These are phyloP conservation scores for Clytia hemisphaerica DNA, from an alignment of 30 jellyfish, hydroid and myxozoan species.

Conservation along the genomic window DNA sequence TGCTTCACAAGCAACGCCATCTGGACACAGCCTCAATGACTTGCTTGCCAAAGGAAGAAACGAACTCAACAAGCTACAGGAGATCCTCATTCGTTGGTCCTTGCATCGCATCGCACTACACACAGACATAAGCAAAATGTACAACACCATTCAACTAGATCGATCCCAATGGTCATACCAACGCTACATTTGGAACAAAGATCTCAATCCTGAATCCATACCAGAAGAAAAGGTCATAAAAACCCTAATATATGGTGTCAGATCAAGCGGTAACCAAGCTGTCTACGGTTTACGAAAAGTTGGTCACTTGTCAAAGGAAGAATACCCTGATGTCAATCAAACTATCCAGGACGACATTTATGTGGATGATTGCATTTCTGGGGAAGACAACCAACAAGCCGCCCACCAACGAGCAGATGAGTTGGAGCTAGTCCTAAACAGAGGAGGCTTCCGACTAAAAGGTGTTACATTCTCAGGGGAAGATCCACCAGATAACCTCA, in stretches of 20 bases:
- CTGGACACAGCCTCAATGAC: too few relatives aligned
- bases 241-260: slow-evolving; percentile 1
- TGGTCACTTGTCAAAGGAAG: neutral
- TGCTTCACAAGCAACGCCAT: too few relatives aligned
- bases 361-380: slow-evolving; percentile 6
- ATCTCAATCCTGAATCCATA: too few relatives aligned
- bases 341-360: neutral
- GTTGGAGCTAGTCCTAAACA: neutral
- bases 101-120: neutral
- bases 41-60: too few relatives aligned
- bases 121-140: slow-evolving; percentile 2
- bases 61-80: too few relatives aligned
- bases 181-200: slow-evolving; percentile 10
- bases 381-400: neutral
- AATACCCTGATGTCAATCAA: neutral
- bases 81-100: slow-evolving; percentile 6
- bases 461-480: neutral
- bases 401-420: slow-evolving; percentile 1
- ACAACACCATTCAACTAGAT: neutral
- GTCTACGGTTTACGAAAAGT: too few relatives aligned
- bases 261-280: neutral
- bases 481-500: neutral
- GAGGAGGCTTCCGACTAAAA: neutral
- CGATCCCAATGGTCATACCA: neutral
- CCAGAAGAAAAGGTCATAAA: too few relatives aligned